Conservation (phyloP, 2,888 invertebrate species). For the Rhaphigaster nebulosa region DNA sequence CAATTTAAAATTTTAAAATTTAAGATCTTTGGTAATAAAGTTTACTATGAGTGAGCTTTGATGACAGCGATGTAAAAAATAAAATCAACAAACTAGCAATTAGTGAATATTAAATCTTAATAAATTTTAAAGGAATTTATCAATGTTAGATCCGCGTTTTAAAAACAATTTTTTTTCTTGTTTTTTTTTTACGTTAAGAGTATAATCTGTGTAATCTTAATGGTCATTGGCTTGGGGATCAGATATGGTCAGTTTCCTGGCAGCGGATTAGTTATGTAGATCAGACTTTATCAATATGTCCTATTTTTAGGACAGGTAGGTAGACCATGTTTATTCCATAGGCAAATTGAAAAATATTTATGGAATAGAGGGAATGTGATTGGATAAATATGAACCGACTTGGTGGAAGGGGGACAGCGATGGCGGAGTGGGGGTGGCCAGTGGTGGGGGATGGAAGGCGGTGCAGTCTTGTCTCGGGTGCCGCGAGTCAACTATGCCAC, state of each 20-base stretch:
- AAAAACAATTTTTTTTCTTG: too few relatives aligned
- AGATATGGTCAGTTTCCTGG: not conserved
- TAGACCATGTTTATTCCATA: not conserved
- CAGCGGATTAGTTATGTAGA: not conserved
- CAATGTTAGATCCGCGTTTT: too few relatives aligned
- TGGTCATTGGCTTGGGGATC: not conserved
- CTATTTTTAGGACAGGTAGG: not conserved
- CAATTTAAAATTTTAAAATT: too few relatives aligned
- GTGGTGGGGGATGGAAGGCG: slow-evolving; percentile 30
- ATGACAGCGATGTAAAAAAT: too few relatives aligned
- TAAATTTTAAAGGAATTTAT: too few relatives aligned
- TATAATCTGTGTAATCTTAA: too few relatives aligned
- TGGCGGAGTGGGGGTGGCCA: slow-evolving; percentile 39
- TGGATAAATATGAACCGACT: slow-evolving; percentile 30
- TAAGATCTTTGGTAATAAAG: too few relatives aligned
- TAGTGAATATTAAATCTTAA: too few relatives aligned
- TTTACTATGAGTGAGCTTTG: too few relatives aligned
- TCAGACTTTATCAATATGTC: not conserved
- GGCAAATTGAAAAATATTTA: slow-evolving; percentile 28
- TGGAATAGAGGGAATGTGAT: slow-evolving; percentile 22
- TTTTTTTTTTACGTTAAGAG: too few relatives aligned
- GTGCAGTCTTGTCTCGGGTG: slow-evolving; percentile 49
- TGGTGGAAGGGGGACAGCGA: not conserved
- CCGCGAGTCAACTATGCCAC: slow-evolving; percentile 40
- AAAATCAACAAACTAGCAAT: too few relatives aligned